phyloP scores from a whole-genome alignment of 2,113 vertebrate genomes.

The Stictonetta naevosa region DNA sequence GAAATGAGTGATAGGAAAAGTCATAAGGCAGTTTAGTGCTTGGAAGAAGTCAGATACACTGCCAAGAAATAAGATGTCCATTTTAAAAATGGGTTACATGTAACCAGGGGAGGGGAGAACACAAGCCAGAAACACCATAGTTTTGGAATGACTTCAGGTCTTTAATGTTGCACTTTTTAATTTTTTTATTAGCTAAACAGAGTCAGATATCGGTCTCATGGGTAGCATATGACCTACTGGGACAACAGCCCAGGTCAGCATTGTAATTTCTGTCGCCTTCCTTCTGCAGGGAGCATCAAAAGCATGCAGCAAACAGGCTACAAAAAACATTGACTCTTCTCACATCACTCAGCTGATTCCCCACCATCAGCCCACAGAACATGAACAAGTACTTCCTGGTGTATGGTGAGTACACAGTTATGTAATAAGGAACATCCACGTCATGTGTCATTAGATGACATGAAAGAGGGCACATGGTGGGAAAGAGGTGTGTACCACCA shows the following conservation, averaged over 20 bases:
- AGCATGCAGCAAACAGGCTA: fast-evolving
- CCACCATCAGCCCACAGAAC: not conserved
- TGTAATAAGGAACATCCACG: fast-evolving
- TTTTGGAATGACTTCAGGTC: not conserved
- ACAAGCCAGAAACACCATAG: not conserved
- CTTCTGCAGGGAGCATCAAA: not conserved
- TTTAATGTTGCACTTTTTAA: not conserved
- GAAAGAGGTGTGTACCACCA: not conserved
- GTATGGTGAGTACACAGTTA: fast-evolving
- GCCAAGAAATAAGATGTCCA: not conserved
- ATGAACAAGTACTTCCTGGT: not conserved
- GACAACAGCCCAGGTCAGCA: not conserved
- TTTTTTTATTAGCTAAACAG: not conserved
- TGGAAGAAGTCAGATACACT: not conserved
- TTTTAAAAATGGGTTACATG: not conserved
- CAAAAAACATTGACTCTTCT: not conserved
- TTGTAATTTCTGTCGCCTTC: not conserved
- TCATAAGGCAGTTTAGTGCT: not conserved
- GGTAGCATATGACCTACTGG: fast-evolving
- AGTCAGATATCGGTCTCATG: not conserved
- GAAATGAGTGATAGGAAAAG: not conserved
- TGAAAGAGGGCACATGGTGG: not conserved
- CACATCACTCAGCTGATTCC: not conserved
- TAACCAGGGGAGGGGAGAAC: not conserved
- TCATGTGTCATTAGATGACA: not conserved